These are phyloP conservation scores for Dasypogon diadema DNA, from an alignment of 2,888 invertebrate genomes.

Conservation along the genomic window DNA sequence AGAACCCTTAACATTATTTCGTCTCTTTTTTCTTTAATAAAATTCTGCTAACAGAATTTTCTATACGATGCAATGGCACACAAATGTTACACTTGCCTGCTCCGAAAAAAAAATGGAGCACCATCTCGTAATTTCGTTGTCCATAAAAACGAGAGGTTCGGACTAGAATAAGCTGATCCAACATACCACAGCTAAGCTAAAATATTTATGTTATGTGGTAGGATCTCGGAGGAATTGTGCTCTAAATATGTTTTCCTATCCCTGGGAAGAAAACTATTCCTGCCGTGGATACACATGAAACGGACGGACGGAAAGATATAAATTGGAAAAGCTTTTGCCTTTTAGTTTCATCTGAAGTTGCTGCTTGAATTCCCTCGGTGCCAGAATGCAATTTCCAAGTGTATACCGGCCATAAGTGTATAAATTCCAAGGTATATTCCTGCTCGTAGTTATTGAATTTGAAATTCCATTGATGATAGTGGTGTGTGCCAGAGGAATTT, in stretches of 20 bases:
- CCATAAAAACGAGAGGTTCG: conserved; percentile 33
- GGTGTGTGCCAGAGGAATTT: not conserved
- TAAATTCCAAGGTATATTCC: conserved; percentile 22
- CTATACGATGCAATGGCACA: not conserved
- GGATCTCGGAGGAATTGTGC: conserved; percentile 31
- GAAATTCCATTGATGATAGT: conserved; percentile 22
- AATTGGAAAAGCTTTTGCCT: conserved; percentile 40
- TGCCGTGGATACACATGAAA: conserved; percentile 23
- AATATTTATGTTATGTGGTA: conserved; percentile 38
- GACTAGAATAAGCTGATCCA: conserved; percentile 21
- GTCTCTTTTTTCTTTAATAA: not conserved
- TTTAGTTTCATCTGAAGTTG: conserved; percentile 31
- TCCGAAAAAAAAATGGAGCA: conserved; percentile 1
- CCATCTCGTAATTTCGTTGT: conserved; percentile 32
- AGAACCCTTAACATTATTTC: conserved; percentile 13
- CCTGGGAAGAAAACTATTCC: conserved; percentile 24
- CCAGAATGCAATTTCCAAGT: conserved; percentile 12
- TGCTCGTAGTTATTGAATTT: conserved; percentile 25
- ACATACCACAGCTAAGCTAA: conserved; percentile 24
- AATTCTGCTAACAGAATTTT: conserved; percentile 17
- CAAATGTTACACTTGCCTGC: not conserved
- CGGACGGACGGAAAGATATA: conserved; percentile 32
- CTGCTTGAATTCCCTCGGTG: not conserved
- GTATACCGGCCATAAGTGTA: not conserved
- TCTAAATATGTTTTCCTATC: conserved; percentile 20